Evolutionary conservation across 1,140 invertebrate genomes (phyloP).

Genomic region (Lordiphosa stackelbergi): DNA sequence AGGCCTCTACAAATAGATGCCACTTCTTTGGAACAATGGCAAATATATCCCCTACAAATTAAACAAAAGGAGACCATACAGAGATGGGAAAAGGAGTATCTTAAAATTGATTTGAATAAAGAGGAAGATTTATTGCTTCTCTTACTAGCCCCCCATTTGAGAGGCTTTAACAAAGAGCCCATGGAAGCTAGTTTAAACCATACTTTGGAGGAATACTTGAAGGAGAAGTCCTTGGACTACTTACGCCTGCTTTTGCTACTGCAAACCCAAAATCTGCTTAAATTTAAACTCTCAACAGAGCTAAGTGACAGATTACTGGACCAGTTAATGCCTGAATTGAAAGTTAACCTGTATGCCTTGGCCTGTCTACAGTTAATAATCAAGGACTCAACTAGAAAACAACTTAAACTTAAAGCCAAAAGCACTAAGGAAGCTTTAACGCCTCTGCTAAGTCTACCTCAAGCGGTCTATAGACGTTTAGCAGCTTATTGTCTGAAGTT

Average conservation of each 20-base stretch:
- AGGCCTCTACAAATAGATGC: conserved; percentile 81
- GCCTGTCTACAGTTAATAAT: conserved; percentile 48
- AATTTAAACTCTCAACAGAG: conserved; percentile 28
- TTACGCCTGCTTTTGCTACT: conserved; percentile 43
- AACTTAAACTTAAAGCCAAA: conserved; percentile 16
- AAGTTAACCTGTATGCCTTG: conserved; percentile 31
- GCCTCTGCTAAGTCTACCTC: conserved; percentile 33
- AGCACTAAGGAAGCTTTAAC: conserved; percentile 11
- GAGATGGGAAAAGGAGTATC: conserved; percentile 30
- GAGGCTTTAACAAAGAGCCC: conserved; percentile 40
- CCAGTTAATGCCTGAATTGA: conserved; percentile 15
- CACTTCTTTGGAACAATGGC: conserved; percentile 81
- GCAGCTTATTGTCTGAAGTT: conserved; percentile 58
- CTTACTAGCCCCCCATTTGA: conserved; percentile 53
- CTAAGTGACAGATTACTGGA: conserved; percentile 9
- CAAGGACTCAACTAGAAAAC: background rate
- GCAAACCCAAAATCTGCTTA: conserved; percentile 51
- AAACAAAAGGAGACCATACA: conserved; percentile 45
- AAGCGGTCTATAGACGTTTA: conserved; percentile 38
- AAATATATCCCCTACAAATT: conserved; percentile 82
- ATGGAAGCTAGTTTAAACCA: conserved; percentile 30
- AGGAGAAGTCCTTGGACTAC: conserved; percentile 5
- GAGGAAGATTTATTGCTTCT: conserved; percentile 45
- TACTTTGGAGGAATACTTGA: conserved; percentile 22
- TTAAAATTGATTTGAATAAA: conserved; percentile 18